Base-by-base conservation (phyloP, 2,797 vertebrate genomes). In the Adelosebastes latens region DNA sequence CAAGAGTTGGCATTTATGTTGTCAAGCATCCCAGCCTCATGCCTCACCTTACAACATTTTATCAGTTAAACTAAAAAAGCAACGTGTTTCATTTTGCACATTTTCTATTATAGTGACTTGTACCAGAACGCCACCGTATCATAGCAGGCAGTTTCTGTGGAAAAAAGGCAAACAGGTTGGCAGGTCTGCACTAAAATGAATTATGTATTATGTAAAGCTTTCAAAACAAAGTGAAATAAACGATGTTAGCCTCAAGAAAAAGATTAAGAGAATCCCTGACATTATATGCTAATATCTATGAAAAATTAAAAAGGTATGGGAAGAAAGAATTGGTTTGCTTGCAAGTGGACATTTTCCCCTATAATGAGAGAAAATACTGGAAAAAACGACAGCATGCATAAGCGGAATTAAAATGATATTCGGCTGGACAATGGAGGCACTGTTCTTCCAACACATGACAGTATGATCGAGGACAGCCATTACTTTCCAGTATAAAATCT, bases 1-100 rank as follows among this genome's bases (percentile, higher is more conserved):
- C 68, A 82, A 86, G 79, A 83, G 73, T 61, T 84, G 83, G 79
- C 79, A 84, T 87, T 75, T 70, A 82, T 84, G 67, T 82, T 89
- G 85, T 82, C 82, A 80, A 66, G 20, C 74, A 66, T 78, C 80
- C 79, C 86, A 46, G 74, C 71, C 71, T 89, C 75, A 77, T 82
- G 63, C 52, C 39, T 76, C 49, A 61, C 27, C 65, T n/a, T 49
- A 72, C 81, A 75, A 59, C 49, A 80, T 72, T 49, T 71, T 79
- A 83, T 83, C 84, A 59, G 76, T 70, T 76, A 49, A 49, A 42
- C 29, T 73, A 70, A 84, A 66, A 84, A 79, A 63, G 59, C 65
- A 84, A 81, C 32, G 27, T 5, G 6, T 60, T 86, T 59, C 39
- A 46, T 78, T 87, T 84, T 81, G 42, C 64, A 64, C 74, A 73